These are phyloP conservation scores for Melinopterus prodromus DNA, from an alignment of 2,888 invertebrate genomes.

Conservation along the genomic window DNA sequence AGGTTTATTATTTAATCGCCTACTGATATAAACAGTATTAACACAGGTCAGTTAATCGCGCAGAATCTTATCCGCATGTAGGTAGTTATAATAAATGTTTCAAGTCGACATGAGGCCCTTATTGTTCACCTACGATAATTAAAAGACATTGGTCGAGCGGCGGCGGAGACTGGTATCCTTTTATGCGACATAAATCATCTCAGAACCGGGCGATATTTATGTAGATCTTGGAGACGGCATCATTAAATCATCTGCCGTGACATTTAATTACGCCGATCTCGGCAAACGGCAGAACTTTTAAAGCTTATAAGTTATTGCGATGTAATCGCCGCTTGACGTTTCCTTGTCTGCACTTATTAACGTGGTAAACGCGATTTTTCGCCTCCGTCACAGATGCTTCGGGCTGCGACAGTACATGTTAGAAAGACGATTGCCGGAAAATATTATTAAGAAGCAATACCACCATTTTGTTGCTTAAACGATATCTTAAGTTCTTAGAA, in stretches of 20 bases:
- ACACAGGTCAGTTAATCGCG: no score
- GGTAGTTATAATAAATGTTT: not conserved
- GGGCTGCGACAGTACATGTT: no score
- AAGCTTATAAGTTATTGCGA: conserved; percentile 18
- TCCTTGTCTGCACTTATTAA: conserved; percentile 19
- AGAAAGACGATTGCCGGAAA: no score
- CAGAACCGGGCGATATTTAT: conserved; percentile 19
- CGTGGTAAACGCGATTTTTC: not conserved
- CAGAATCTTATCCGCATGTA: not conserved
- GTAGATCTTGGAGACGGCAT: conserved; percentile 17
- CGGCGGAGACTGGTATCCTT: conserved; percentile 19
- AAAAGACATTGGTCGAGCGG: not conserved
- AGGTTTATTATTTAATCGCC: no score
- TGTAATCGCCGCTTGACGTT: conserved; percentile 15
- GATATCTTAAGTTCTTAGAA: no score
- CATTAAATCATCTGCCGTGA: conserved; percentile 24
- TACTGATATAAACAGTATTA: no score
- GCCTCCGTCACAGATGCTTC: not conserved
- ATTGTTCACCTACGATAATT: conserved; percentile 21
- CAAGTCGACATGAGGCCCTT: not conserved
- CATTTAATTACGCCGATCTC: conserved; percentile 25
- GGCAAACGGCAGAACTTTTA: conserved; percentile 19
- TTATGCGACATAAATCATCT: conserved; percentile 21
- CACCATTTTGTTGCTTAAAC: no score
- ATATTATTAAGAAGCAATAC: no score